These are phyloP conservation scores for Oxyteleia sp. DNA, from an alignment of 2,888 invertebrate genomes.

Conservation along the genomic window DNA sequence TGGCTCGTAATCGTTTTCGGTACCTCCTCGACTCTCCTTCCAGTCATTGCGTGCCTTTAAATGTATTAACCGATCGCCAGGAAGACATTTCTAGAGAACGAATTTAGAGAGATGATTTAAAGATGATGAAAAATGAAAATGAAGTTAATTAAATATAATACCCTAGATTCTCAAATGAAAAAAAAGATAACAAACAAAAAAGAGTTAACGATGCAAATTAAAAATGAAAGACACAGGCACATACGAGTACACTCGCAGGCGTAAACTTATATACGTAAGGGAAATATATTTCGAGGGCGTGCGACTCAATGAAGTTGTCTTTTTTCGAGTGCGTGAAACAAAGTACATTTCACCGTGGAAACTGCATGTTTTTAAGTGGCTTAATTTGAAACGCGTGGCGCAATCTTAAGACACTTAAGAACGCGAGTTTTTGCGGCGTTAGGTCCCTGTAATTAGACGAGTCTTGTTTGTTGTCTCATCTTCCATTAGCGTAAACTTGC, in stretches of 20 bases:
- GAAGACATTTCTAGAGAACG: constrained; percentile 73
- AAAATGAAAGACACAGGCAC: constrained; percentile 39
- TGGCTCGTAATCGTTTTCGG: constrained; percentile 66
- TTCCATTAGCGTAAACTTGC: constrained; percentile 65
- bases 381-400: too few species aligned
- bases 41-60: constrained; percentile 76
- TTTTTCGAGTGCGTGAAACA: constrained; percentile 24
- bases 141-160: constrained; percentile 47
- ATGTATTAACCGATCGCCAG: constrained; percentile 74
- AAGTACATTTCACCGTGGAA: too few species aligned
- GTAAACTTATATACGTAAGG: constrained; percentile 49
- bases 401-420: too few species aligned
- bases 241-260: constrained; percentile 55
- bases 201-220: too few species aligned
- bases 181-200: constrained; percentile 15
- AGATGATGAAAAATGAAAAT: constrained; percentile 41
- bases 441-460: constrained; percentile 25
- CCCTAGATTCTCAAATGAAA: constrained; percentile 40
- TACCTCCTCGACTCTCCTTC: constrained; percentile 76
- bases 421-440: too few species aligned
- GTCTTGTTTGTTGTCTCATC: constrained; percentile 52
- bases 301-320: constrained; percentile 28
- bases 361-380: too few species aligned
- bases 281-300: constrained; percentile 49
- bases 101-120: constrained; percentile 65